These are phyloP conservation scores for Haplochromis vanheusdeni DNA, from an alignment of 2,113 vertebrate genomes.

Conservation along the genomic window DNA sequence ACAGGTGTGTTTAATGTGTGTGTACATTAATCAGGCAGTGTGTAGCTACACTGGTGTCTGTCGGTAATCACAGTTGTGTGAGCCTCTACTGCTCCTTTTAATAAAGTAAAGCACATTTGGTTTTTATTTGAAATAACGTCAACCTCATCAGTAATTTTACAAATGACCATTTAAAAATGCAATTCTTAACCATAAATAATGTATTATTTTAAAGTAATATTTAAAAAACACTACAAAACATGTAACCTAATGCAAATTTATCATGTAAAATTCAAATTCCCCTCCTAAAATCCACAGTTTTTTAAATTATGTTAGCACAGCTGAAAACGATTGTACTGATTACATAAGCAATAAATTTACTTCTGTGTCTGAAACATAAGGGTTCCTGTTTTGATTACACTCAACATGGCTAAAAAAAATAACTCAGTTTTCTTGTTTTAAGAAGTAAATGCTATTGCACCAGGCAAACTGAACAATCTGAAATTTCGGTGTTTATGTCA, in stretches of 20 bases:
- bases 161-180: neutral
- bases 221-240: neutral
- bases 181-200: neutral
- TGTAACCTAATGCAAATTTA: neutral
- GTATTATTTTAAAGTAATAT: neutral
- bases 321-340: neutral
- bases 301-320: neutral
- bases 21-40: neutral
- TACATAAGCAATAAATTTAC: neutral
- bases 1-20: constrained; percentile 6
- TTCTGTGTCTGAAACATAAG: neutral
- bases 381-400: neutral
- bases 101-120: neutral
- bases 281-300: neutral
- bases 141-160: neutral
- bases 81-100: neutral
- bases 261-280: neutral
- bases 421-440: neutral
- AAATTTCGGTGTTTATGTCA: neutral
- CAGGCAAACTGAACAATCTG: neutral
- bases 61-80: neutral
- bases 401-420: neutral
- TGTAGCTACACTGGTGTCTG: neutral
- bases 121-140: neutral
- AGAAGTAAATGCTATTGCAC: neutral